A percentile compares a stretch with the other conserved stretches of the same genome.
Evolutionary conservation across 2,113 vertebrate genomes (phyloP).

Genomic region (Smithornis capensis): DNA sequence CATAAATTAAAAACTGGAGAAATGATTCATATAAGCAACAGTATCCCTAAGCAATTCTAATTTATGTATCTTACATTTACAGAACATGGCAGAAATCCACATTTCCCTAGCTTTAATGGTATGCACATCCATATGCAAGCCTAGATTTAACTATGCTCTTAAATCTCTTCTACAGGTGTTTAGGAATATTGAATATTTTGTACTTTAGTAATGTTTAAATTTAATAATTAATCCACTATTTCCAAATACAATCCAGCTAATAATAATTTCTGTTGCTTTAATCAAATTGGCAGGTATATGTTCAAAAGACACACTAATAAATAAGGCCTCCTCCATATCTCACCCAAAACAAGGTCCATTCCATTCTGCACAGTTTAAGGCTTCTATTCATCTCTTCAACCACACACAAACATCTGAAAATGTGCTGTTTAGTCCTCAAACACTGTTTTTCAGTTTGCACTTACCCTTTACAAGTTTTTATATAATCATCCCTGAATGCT

Average conservation of each 20-base stretch:
- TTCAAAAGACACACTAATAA: background rate
- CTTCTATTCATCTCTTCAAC: background rate
- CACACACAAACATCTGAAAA: background rate
- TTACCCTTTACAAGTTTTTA: slow-evolving; percentile 48
- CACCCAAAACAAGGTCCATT: background rate
- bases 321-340: background rate
- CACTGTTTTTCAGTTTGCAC: background rate
- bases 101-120: background rate
- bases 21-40: background rate
- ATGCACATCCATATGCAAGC: slow-evolving; percentile 17
- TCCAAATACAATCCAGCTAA: background rate
- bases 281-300: background rate
- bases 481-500: slow-evolving; percentile 39
- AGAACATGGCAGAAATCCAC: slow-evolving; percentile 45
- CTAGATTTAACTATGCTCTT: background rate
- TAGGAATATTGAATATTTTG: background rate
- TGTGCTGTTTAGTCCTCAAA: background rate
- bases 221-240: background rate
- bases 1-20: slow-evolving; percentile 10
- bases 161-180: background rate
- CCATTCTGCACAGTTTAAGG: background rate
- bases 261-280: background rate
- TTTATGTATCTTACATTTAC: slow-evolving; percentile 43
- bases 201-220: background rate
- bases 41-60: slow-evolving; percentile 32